Percentiles rank a stretch among this genome's conserved stretches.
Conservation (phyloP, 2,797 vertebrate species). For the Passerculus sandwichensis region DNA sequence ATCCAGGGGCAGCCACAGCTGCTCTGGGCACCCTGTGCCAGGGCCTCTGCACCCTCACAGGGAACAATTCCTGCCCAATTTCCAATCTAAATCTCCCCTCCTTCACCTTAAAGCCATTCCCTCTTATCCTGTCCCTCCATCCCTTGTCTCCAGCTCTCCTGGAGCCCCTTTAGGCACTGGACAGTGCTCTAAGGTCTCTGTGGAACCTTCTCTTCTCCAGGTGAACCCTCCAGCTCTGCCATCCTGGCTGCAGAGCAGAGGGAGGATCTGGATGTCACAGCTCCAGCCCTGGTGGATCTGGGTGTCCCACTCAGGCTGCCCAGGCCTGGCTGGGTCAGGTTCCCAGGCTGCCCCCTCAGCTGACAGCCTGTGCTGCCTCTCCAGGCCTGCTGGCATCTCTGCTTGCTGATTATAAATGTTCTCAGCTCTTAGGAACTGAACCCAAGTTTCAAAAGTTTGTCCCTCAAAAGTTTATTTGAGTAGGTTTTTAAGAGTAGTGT, state of each 20-base stretch:
- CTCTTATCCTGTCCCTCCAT: accelerated
- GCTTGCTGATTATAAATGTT: neutral
- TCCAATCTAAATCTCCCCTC: neutral
- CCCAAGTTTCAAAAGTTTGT: neutral
- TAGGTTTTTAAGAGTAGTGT: neutral
- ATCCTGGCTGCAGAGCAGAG: neutral
- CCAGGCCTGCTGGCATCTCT: neutral
- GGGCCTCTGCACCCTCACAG: neutral
- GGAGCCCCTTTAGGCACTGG: neutral
- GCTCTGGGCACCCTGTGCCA: neutral
- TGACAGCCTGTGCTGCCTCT: neutral
- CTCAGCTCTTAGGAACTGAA: neutral
- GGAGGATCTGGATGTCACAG: too few species aligned
- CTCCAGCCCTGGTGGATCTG: neutral
- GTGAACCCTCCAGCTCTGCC: neutral
- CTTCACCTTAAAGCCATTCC: neutral
- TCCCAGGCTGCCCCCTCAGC: neutral
- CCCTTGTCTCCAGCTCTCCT: neutral
- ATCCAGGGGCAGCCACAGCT: neutral
- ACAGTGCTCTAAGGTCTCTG: neutral
- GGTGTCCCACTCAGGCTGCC: neutral
- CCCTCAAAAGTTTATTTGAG: neutral
- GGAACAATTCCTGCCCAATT: neutral
- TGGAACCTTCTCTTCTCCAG: too few species aligned
- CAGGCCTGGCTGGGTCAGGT: neutral